Base-by-base conservation (phyloP, 1,140 invertebrate genomes). In the Euglossa dilemma region DNA sequence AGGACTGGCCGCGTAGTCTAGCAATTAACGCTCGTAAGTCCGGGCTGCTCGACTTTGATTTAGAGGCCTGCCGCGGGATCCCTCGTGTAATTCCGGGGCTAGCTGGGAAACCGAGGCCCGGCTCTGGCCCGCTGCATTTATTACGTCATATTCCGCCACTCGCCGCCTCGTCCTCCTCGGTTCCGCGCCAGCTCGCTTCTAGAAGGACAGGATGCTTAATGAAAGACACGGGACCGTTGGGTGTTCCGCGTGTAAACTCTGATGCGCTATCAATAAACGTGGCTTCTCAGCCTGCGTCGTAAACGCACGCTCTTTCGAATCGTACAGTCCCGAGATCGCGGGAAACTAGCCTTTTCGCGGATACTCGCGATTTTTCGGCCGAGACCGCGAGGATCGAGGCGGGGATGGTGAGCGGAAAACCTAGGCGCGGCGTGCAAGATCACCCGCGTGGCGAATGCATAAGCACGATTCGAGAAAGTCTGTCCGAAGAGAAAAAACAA, bases 1-100 rank as follows among this genome's bases (percentile, higher is more conserved):
- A 25, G 63, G 72, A 83, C 67, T 43, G 9, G 74, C 9, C 69
- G 76, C 76, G 43, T 45, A 54, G 61, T 80, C 69, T 52, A 80
- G 83, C 79, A 85, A 85, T 85, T 85, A 85, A 85, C 79, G 79
- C 69, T 70, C 71, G 43, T 50, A 56, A 77, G 75, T 63, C 61
- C 47, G 6, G 7, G 14, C 47, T 18, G 16, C 63, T 25, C 25
- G 14, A 18, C 25, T 56, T 85, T 82, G 79, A 82, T 85, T 85
- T 82, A 85, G 43, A 50, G 43, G 43, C 50, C 25, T 64, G 83
- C 8, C 64, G 28, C 16, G 36, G 45, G 64, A 57, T 69, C 23
- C 28, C 20, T 47, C 54, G 56, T 69, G 72, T 50, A 76, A 76
- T 57, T 52, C 61, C 52, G 50, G 50, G 52, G 6, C 52, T 23